A percentile compares a stretch with the other conserved stretches of the same genome.
These are phyloP conservation scores for Acanthoscelides obtectus DNA, from an alignment of 2,888 invertebrate species.

Conservation along the genomic window DNA sequence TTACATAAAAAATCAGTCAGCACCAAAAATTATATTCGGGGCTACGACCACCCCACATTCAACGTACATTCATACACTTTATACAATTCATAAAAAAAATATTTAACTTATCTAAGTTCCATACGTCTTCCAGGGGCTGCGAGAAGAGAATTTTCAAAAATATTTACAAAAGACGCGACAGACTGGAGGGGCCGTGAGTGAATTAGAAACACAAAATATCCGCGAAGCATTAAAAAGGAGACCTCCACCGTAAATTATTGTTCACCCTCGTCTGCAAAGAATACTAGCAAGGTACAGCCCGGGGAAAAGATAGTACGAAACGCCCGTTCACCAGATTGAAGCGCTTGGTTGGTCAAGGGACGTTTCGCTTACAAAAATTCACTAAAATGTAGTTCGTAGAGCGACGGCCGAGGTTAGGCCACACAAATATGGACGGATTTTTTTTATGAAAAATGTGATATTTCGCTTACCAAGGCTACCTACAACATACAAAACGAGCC, in stretches of 20 bases:
- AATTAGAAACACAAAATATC: conserved; percentile 13
- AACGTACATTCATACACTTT: conserved; percentile 45
- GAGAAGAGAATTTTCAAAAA: conserved; percentile 25
- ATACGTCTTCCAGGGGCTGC: conserved; percentile 47
- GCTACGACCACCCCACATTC: conserved; percentile 33
- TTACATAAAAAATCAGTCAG: conserved; percentile 43
- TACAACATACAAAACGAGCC: background rate
- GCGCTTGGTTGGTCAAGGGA: background rate
- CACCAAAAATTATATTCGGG: conserved; percentile 39
- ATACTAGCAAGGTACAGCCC: conserved; percentile 37
- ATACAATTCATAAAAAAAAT: conserved; percentile 45
- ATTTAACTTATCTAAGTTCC: conserved; percentile 26
- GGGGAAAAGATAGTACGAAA: conserved; percentile 45
- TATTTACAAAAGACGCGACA: conserved; percentile 37
- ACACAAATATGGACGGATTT: background rate
- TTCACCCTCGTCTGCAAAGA: conserved; percentile 39
- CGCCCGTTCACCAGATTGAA: conserved; percentile 22
- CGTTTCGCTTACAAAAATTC: conserved; percentile 1
- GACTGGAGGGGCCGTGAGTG: conserved; percentile 31
- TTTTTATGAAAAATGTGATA: background rate
- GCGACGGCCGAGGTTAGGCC: background rate
- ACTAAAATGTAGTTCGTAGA: background rate
- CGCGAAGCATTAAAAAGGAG: conserved; percentile 10
- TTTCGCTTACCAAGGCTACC: background rate
- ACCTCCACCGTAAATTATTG: conserved; percentile 40